These are phyloP conservation scores for Argyrosomus regius DNA, from an alignment of 2,797 vertebrate genomes.

Conservation along the genomic window DNA sequence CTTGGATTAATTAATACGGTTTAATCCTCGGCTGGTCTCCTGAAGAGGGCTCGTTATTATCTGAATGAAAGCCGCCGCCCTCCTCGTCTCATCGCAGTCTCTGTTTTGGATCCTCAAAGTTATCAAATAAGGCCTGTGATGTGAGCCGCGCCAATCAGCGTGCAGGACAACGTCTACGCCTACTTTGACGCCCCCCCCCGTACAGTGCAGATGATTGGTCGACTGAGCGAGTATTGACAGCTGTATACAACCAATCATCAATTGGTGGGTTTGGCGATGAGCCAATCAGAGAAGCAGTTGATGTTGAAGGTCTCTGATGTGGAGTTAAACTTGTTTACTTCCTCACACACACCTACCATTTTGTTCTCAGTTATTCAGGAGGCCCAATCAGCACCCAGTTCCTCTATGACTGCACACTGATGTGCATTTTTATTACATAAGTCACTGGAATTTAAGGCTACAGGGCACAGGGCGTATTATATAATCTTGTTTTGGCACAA, in stretches of 20 bases:
- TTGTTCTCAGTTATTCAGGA: not conserved
- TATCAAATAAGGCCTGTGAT: constrained; percentile 65
- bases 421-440: not conserved
- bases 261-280: not conserved
- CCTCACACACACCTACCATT: no score
- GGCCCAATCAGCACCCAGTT: not conserved
- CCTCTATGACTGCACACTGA: not conserved
- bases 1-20: not conserved
- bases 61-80: constrained; percentile 27
- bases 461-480: not conserved
- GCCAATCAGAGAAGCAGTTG: constrained; percentile 9
- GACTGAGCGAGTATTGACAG: not conserved
- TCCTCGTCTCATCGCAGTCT: not conserved
- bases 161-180: constrained; percentile 17
- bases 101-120: constrained; percentile 30
- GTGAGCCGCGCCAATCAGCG: constrained; percentile 65
- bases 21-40: not conserved
- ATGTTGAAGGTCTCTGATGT: no score
- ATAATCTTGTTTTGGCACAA: not conserved
- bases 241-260: constrained; percentile 6
- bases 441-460: constrained; percentile 18
- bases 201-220: constrained; percentile 31
- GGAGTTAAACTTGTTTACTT: not conserved
- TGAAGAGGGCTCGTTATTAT: no score
- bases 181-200: constrained; percentile 37